phyloP scores from a whole-genome alignment of 2,113 vertebrate genomes.

The Poeciliopsis retropinna region DNA sequence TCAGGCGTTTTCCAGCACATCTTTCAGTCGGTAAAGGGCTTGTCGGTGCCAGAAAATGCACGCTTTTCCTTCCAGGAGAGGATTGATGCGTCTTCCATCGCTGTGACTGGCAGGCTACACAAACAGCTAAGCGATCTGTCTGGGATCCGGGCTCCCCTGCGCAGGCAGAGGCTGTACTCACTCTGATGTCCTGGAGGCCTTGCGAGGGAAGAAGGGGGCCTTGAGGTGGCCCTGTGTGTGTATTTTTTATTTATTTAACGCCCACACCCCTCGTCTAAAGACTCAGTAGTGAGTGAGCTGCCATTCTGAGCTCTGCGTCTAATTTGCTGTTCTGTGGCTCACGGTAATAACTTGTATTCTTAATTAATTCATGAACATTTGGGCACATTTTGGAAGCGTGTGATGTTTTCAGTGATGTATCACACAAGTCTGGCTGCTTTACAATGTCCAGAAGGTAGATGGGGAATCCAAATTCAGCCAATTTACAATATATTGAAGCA shows the following conservation, averaged over 20 bases:
- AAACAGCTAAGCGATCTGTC: conserved; percentile 59
- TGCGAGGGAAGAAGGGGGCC: conserved; percentile 45
- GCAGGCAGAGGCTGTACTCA: conserved; percentile 53
- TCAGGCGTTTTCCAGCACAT: conserved; percentile 24
- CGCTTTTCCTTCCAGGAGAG: conserved; percentile 51
- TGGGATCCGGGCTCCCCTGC: conserved; percentile 37
- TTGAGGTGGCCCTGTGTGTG: conserved; percentile 32
- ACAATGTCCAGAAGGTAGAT: conserved; percentile 51
- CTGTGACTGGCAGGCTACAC: conserved; percentile 63
- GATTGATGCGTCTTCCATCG: conserved; percentile 53
- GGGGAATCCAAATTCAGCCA: conserved; percentile 8
- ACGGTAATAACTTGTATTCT: conserved; percentile 62
- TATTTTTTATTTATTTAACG: conserved; percentile 15
- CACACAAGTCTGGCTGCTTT: conserved; percentile 37
- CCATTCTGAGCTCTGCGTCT: conserved; percentile 53
- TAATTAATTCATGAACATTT: conserved; percentile 68
- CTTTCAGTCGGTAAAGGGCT: conserved; percentile 25
- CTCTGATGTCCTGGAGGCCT: conserved; percentile 60
- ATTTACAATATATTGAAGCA: conserved; percentile 25
- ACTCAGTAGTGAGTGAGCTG: conserved; percentile 38
- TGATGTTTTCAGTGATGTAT: conserved; percentile 49
- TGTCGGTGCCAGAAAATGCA: conserved; percentile 41
- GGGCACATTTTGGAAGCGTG: conserved; percentile 55
- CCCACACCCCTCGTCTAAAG: conserved; percentile 62
- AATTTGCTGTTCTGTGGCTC: conserved; percentile 44